Evolutionary conservation across 2,113 vertebrate genomes (phyloP).

Genomic region (Pleuronectes platessa): DNA sequence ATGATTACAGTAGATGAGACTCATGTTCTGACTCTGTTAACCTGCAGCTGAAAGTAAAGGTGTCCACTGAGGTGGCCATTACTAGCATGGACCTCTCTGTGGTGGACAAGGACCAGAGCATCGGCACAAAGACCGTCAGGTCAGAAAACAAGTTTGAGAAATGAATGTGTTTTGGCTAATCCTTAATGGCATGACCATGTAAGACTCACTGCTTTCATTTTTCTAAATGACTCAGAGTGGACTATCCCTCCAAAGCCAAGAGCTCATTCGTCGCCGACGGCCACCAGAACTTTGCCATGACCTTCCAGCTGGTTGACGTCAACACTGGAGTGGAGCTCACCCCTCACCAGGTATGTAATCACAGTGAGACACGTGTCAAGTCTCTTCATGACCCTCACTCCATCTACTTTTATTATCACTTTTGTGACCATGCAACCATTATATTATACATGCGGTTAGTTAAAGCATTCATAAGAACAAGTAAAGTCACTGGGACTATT

Average conservation of each 20-base stretch:
- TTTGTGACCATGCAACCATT: not conserved
- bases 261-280: slow-evolving; percentile 92
- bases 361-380: not conserved
- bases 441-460: too few species aligned
- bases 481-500: not conserved
- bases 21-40: not conserved
- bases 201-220: slow-evolving; percentile 20
- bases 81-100: slow-evolving; percentile 95
- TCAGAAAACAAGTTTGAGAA: slow-evolving; percentile 55
- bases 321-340: slow-evolving; percentile 94
- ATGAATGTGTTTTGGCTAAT: not conserved
- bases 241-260: slow-evolving; percentile 93
- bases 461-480: not conserved
- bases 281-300: slow-evolving; percentile 97
- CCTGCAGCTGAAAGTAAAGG: slow-evolving; percentile 93
- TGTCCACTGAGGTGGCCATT: slow-evolving; percentile 96
- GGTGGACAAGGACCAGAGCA: slow-evolving; percentile 99
- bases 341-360: slow-evolving; percentile 91
- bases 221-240: slow-evolving; percentile 82
- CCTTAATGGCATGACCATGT: too few species aligned
- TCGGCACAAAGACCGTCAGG: slow-evolving; percentile 95
- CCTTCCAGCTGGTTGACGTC: slow-evolving; percentile 94
- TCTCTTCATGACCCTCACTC: not conserved
- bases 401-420: not conserved
- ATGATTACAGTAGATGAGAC: accelerated